Conservation (phyloP, 2,113 vertebrate species). For the Rhizomys pruinosus region DNA sequence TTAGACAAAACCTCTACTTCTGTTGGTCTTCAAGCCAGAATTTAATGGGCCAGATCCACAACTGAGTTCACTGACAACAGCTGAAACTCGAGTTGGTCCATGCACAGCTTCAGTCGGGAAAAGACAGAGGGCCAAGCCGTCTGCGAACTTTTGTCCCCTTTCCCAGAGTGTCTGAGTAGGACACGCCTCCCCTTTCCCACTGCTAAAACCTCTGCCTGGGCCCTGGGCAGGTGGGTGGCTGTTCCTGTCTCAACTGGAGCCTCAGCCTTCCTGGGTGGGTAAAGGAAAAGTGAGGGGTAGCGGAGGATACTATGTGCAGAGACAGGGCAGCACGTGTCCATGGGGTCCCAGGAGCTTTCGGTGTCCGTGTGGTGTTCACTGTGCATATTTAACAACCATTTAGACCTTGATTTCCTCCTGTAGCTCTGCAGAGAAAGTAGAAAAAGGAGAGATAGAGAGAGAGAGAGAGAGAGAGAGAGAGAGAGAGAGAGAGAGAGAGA, state of each 20-base stretch:
- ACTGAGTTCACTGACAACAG: neutral
- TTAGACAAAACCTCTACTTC: neutral
- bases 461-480: no score
- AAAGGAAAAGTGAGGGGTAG: neutral
- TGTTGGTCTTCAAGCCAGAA: neutral
- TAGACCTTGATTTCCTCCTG: no score
- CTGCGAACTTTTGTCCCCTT: neutral
- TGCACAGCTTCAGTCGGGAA: neutral
- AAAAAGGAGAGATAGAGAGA: no score
- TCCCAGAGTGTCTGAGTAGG: neutral
- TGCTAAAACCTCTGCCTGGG: neutral
- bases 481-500: no score
- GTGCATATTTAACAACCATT: neutral
- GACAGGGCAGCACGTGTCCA: neutral
- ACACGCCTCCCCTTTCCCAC: neutral
- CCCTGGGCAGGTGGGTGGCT: neutral
- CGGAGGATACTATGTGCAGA: neutral
- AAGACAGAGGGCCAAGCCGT: neutral
- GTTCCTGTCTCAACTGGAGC: neutral
- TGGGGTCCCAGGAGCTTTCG: neutral
- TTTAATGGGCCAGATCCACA: neutral
- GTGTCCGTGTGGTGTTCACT: neutral
- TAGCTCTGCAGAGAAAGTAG: no score
- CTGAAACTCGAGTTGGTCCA: neutral
- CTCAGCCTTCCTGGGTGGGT: neutral